Base-by-base conservation (phyloP, 2,888 invertebrate genomes). In the Bombylius discolor region DNA sequence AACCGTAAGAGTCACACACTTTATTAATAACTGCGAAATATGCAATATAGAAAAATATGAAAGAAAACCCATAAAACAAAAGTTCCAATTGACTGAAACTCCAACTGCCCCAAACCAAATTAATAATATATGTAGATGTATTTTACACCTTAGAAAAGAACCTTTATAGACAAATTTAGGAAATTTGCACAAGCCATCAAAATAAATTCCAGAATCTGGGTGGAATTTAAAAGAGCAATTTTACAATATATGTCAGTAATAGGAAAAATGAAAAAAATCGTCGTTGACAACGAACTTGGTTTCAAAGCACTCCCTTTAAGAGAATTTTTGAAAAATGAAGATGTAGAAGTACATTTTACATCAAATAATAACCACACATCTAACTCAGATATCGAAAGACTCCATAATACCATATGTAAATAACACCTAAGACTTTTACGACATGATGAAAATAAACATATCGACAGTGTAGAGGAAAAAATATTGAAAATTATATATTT, bases 111-210 rank as follows among this genome's bases (percentile, higher is more conserved):
- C 23, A 23, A 23, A 23, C 3, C 23, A 23, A 23, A 23, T 23
- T 23, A 23, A 2, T 23, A 1, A 23, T 23, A 23, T n/a, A n/a
- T n/a, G n/a, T 23, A 23, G 23, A 23, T 23, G 23, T 23, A 23
- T 23, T 62, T 47, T 59, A 56, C 31, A 55, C 32, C 5, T 49
- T 62, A 12, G 42, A 58, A n/a, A 61, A 62, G 52, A 47, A 51
- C 62, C 31, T 56, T 62, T 9, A 59, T 63, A 5, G 64, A 65
- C 39, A 57, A 61, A 34, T 65, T 65, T 49, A 55, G 62, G 7
- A 60, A 62, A 58, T 61, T 59, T 51, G 62, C 59, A 9, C 61
- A 58, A 53, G 64, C 64, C 4, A 58, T 58, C 4, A 56, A 53
- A 53, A 58, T 62, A 11, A 42, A 34, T 7, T 52, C 56, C 13